Conservation (phyloP, 1,140 invertebrate species). For the Polypedilum pembai region DNA sequence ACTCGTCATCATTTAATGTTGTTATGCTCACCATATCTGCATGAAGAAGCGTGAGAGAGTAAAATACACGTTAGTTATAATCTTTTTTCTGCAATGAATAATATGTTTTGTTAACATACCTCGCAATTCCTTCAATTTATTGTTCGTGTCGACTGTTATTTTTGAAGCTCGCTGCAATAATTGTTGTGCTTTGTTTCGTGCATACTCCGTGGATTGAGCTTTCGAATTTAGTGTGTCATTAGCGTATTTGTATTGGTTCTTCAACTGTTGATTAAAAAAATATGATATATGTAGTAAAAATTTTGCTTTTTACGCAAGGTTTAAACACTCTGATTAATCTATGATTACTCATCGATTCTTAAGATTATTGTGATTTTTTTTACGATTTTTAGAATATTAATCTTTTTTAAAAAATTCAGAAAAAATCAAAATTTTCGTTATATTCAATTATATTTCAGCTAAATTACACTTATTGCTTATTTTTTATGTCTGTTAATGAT, state of each 20-base stretch:
- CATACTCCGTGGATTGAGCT: conserved; percentile 53
- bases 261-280: conserved; percentile 37
- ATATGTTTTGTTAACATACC: conserved; percentile 38
- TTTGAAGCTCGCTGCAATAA: conserved; percentile 66
- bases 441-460: too few relatives aligned
- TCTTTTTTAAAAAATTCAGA: too few relatives aligned
- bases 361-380: too few relatives aligned
- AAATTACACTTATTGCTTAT: too few relatives aligned
- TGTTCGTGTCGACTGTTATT: conserved; percentile 65
- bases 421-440: too few relatives aligned
- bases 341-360: too few relatives aligned
- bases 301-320: neutral
- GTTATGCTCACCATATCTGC: conserved; percentile 47
- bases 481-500: too few relatives aligned
- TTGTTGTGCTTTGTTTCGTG: conserved; percentile 62
- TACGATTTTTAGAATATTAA: too few relatives aligned
- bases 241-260: conserved; percentile 53
- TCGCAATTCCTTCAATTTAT: conserved; percentile 63
- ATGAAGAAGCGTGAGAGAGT: neutral
- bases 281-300: neutral
- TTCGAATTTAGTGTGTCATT: conserved; percentile 52
- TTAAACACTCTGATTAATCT: too few relatives aligned
- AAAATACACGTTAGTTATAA: too few relatives aligned
- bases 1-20: conserved; percentile 45
- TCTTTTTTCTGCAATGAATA: too few relatives aligned